Base-by-base conservation (phyloP, 1,140 invertebrate species). In the Pogonomyrmex californicus region DNA sequence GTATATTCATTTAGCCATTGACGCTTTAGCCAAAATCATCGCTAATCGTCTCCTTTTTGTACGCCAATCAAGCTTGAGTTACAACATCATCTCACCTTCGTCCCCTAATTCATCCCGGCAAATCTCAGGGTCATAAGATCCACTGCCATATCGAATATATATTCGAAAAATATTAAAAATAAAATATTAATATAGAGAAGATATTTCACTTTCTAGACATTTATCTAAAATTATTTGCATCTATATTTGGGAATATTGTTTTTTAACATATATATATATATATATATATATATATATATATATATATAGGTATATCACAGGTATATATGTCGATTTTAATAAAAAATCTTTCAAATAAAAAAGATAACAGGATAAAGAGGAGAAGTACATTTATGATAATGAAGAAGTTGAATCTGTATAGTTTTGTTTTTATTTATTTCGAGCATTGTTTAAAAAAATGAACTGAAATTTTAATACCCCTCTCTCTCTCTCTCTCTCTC, bases 21-120 rank as follows among this genome's bases (percentile, higher is more conserved):
- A 93, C 91, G 87, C 86, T 83, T 83, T 83, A 73, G 91, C 73
- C 91, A 90, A 93, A 93, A 86, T 90, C 82, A 56, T 89, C 91
- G 87, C 86, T 94, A 95, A 95, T 95, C 92, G 91, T 76, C 92
- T 93, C 91, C 93, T 95, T 95, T 95, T 95, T 95, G 95, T 95
- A 44, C 89, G 30, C 83, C 94, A 95, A 95, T 95, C 88, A 93
- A 94, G 94, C 94, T 95, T 89, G 91, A 88, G 91, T 95, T 95
- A 94, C 93, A 91, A 86, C 93, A 93, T 95, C 93, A 93, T 95
- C 94, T 95, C 94, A 95, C 94, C 94, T 95, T 95, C 94, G 91
- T 89, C 90, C 82, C 78, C 88, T 83, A 73, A 83, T 75, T 70
- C 36, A 17, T 44, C 36, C 2, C 17, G 12, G 30, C 12, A 4